phyloP scores from a whole-genome alignment of 2,888 invertebrate genomes.

The Rhaphigaster nebulosa region DNA sequence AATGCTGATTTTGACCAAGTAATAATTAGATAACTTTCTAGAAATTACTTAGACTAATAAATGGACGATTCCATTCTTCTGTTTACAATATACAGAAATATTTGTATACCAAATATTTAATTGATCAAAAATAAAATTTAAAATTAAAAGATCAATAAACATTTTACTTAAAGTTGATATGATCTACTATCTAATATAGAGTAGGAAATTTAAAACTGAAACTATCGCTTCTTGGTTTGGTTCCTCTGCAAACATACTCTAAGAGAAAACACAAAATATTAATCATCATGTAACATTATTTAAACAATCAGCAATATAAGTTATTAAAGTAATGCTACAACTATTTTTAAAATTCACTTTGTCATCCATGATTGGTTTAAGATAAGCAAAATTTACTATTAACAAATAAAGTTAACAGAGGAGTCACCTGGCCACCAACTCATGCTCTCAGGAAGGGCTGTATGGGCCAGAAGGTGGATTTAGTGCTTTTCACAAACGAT shows the following conservation, averaged over 20 bases:
- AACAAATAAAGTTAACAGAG: too few relatives aligned
- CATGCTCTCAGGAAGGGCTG: too few relatives aligned
- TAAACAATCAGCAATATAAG: not conserved
- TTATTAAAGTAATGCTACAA: too few relatives aligned
- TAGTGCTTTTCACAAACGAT: too few relatives aligned
- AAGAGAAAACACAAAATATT: not conserved
- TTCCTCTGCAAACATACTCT: slow-evolving; percentile 40
- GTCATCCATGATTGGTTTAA: too few relatives aligned
- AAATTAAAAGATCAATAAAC: not conserved
- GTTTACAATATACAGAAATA: not conserved
- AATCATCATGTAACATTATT: not conserved
- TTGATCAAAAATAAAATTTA: not conserved
- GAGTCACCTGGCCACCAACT: too few relatives aligned
- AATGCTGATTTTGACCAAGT: not conserved
- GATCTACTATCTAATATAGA: slow-evolving; percentile 24
- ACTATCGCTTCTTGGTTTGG: slow-evolving; percentile 11
- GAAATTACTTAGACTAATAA: not conserved
- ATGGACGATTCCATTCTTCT: not conserved
- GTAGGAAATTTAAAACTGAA: slow-evolving; percentile 7
- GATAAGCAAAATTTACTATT: too few relatives aligned
- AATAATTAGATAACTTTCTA: not conserved
- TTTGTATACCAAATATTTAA: not conserved
- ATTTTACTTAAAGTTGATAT: not conserved
- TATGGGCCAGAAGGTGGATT: too few relatives aligned
- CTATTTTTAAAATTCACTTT: too few relatives aligned